A percentile compares a stretch with the other conserved stretches of the same genome.
Evolutionary conservation across 2,113 vertebrate genomes (phyloP).

Genomic region (Heterotilapia buettikoferi): DNA sequence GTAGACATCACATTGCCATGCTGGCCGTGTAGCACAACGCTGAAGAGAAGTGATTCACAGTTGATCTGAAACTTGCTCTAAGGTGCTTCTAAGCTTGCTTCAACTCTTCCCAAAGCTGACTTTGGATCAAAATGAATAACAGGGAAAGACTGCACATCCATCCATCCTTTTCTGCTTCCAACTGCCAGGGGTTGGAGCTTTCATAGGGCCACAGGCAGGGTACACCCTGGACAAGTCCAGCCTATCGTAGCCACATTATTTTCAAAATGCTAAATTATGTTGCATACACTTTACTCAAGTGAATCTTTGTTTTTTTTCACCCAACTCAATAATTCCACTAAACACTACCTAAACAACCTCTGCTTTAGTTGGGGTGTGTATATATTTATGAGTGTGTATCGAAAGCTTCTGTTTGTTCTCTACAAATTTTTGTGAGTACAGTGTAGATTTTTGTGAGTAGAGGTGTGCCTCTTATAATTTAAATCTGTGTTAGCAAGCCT

Average conservation of each 20-base stretch:
- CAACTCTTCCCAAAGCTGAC: background rate
- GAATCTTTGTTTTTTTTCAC: background rate
- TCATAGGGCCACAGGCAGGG: background rate
- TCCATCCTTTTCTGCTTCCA: background rate
- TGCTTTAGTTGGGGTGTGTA: background rate
- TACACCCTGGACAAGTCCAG: background rate
- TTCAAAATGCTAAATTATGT: background rate
- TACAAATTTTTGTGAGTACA: slow-evolving; percentile 40
- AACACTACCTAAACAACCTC: background rate
- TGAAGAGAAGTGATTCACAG: background rate
- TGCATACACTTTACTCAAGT: background rate
- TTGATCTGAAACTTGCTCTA: slow-evolving; percentile 32
- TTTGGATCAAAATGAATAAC: background rate
- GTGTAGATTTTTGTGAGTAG: background rate
- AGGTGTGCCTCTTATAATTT: background rate
- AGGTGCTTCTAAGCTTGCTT: background rate
- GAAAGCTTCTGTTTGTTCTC: slow-evolving; percentile 3
- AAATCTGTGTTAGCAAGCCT: slow-evolving; percentile 1
- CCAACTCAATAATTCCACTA: background rate
- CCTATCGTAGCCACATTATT: background rate
- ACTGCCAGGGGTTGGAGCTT: background rate
- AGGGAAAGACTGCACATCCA: background rate
- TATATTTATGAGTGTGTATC: background rate
- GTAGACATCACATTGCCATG: slow-evolving; percentile 35
- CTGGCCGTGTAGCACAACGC: background rate